Evolutionary conservation across 2,888 invertebrate species (phyloP), one percentile per base, ranked within the genome.

Genomic region (Pollenia griseotomentosa): DNA sequence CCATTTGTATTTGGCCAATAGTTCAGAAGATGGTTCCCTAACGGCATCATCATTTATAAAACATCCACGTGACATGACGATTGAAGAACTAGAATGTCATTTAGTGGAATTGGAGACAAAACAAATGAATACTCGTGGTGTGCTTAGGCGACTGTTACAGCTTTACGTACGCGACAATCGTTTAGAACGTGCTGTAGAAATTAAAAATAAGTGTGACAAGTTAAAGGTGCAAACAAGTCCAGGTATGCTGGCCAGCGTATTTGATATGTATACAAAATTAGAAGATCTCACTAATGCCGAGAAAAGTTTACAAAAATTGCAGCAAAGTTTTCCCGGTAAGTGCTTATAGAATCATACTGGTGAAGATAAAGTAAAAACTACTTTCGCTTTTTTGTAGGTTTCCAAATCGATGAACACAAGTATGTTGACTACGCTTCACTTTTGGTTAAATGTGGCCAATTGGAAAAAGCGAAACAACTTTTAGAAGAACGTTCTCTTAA

Each of bases 221-320:
- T 93, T 94, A 68, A 94, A 94, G 82, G 95, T 96, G 2, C 93
- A 94, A 55, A 91, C 95, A 44, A 95, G 96, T 88, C 94, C 95
- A 0, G 96, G 96, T 3, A 96, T 96, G 95, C 94, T 95, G 89
- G 95, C 96, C 0, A 93, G 94, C 1, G 94, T 96, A 68, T 94
- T 96, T 87, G 95, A 96, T 87, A 91, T 95, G 5, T 95, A 95
- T 91, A 94, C 95, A 5, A 95, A 95, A 90, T 92, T 94, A 0
- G 94, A 94, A 42, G 94, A 95, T 88, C 83, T 95, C 0, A 93
- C 94, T 0, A 91, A 94, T 19, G 96, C 96, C 0, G 93, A 95
- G 80, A 70, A 94, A 0, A 91, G 93, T 11, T 93, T 95, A 14
- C 91, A 94, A 0, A 94, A 95, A n/a, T 91, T 96, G 4, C 94